A percentile compares a stretch with the other conserved stretches of the same genome.
phyloP scores from a whole-genome alignment of 2,113 vertebrate species.

The Galemys pyrenaicus region DNA sequence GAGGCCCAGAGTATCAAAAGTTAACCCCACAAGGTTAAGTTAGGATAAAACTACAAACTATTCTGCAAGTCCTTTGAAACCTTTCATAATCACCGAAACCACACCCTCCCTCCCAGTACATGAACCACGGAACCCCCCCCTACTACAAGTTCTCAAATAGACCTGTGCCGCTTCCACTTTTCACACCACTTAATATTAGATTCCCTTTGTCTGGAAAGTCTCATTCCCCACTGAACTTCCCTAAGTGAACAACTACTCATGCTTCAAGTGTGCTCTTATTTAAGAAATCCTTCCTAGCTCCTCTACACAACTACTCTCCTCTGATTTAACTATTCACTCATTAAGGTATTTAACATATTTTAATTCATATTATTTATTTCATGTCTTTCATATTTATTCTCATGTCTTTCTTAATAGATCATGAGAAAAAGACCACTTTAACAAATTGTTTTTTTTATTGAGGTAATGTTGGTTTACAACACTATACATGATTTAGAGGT shows the following conservation, averaged over 20 bases:
- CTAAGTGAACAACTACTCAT: neutral
- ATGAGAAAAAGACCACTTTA: neutral
- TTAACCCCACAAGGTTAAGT: neutral
- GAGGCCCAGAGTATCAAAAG: neutral
- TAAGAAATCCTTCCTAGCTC: neutral
- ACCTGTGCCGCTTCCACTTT: conserved; percentile 12
- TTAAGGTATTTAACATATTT: neutral
- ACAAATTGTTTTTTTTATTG: too few relatives aligned
- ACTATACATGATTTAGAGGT: too few relatives aligned
- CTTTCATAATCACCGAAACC: conserved; percentile 4
- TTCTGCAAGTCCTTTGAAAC: conserved; percentile 2
- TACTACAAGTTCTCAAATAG: neutral
- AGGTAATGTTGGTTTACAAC: too few relatives aligned
- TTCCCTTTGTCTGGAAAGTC: neutral
- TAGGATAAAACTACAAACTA: neutral
- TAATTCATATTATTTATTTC: neutral
- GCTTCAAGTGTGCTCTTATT: neutral
- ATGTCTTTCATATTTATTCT: conserved; percentile 13
- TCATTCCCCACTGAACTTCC: neutral
- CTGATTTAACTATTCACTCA: neutral
- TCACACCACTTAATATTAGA: neutral
- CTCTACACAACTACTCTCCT: neutral
- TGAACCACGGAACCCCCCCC: neutral
- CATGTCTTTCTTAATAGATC: neutral
- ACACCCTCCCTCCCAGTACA: neutral